Conservation (phyloP, 2,797 vertebrate genomes). For the Sebastes alutus region DNA sequence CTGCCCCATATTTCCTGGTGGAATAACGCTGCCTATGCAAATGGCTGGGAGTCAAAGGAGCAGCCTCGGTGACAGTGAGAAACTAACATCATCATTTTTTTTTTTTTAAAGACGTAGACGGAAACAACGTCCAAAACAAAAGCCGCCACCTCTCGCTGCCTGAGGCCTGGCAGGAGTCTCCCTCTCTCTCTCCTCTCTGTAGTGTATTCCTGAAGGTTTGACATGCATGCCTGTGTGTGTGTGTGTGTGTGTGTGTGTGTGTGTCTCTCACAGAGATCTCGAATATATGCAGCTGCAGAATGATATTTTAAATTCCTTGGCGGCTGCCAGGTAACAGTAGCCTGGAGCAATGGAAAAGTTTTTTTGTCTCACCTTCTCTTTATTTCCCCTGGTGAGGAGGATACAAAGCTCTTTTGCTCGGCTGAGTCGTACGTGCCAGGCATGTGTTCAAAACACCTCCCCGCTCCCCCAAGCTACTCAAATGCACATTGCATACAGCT, state of each 20-base stretch:
- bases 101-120: constrained; percentile 56
- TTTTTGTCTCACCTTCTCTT: constrained; percentile 83
- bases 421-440: constrained; percentile 79
- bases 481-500: constrained; percentile 55
- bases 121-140: constrained; percentile 70
- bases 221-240: constrained; percentile 27
- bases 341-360: constrained; percentile 80
- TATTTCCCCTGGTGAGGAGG: constrained; percentile 82
- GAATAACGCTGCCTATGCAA: constrained; percentile 80
- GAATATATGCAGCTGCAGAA: constrained; percentile 75
- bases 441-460: constrained; percentile 71
- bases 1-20: constrained; percentile 84
- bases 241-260: constrained; percentile 2
- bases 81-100: constrained; percentile 77
- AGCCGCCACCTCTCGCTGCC: constrained; percentile 62
- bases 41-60: constrained; percentile 75
- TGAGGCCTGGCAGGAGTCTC: constrained; percentile 53
- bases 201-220: constrained; percentile 60
- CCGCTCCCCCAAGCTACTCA: constrained; percentile 53
- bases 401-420: constrained; percentile 79
- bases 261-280: constrained; percentile 59
- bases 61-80: constrained; percentile 72
- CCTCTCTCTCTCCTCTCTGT: constrained; percentile 21
- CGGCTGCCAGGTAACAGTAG: constrained; percentile 80
- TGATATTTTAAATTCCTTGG: constrained; percentile 82